phyloP scores from a whole-genome alignment of 2,113 vertebrate genomes.

The Podarcis raffonei region DNA sequence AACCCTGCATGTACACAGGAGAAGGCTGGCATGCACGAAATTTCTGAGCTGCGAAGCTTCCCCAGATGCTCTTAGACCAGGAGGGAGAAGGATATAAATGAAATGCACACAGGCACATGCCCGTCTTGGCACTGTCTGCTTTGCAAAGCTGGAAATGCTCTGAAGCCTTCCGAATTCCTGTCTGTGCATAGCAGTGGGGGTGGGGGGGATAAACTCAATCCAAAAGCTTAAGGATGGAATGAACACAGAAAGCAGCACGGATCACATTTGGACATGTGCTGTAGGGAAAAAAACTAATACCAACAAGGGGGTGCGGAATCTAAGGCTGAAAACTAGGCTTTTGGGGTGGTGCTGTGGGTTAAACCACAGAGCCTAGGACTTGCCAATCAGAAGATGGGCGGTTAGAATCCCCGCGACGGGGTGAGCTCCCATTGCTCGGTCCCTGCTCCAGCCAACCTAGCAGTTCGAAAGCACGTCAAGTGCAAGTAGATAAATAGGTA shows the following conservation, averaged over 20 bases:
- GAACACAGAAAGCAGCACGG: not conserved
- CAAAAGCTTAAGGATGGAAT: not conserved
- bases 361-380: no score
- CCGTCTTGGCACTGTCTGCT: no score
- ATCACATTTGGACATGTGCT: not conserved
- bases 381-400: no score
- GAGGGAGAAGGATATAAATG: not conserved
- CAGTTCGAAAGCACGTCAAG: no score
- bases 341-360: fast-evolving
- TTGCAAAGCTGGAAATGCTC: no score
- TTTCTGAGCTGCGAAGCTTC: not conserved
- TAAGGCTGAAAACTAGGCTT: not conserved
- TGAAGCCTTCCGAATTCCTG: not conserved
- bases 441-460: no score
- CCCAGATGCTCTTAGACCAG: not conserved
- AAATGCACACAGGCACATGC: no score
- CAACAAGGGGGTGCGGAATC: not conserved
- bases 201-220: not conserved
- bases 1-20: not conserved
- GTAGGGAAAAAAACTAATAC: not conserved
- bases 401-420: no score
- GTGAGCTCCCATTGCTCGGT: no score
- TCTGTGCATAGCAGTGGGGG: not conserved
- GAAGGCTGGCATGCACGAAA: not conserved
- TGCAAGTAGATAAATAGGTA: no score